Conservation (phyloP, 2,888 invertebrate species). For the Mycalesis mineus region DNA sequence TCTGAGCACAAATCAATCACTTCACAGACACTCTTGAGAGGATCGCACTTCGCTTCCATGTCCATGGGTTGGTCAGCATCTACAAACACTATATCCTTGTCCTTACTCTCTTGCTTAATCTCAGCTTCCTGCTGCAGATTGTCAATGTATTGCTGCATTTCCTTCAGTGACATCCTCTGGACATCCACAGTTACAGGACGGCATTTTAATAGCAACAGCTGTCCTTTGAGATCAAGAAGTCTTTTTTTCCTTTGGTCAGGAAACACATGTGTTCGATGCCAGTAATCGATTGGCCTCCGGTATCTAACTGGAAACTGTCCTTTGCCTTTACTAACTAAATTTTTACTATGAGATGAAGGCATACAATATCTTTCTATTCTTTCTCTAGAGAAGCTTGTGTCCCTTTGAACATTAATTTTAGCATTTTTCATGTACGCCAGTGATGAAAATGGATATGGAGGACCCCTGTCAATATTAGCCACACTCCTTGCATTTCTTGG, state of each 20-base stretch:
- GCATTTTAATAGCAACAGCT: conserved; percentile 73
- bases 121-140: conserved; percentile 51
- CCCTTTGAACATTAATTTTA: conserved; percentile 53
- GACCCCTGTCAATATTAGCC: conserved; percentile 59
- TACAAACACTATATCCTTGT: conserved; percentile 69
- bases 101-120: conserved; percentile 39
- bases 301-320: conserved; percentile 64
- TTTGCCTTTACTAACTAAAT: conserved; percentile 57
- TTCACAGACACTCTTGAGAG: conserved; percentile 67
- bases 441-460: conserved; percentile 72
- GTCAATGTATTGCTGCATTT: conserved; percentile 64
- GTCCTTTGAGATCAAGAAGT: conserved; percentile 63
- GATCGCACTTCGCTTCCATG: conserved; percentile 50
- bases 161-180: conserved; percentile 58
- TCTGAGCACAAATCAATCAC: conserved; percentile 84
- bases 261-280: conserved; percentile 63
- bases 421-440: conserved; percentile 62
- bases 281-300: conserved; percentile 67
- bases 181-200: conserved; percentile 67
- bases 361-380: conserved; percentile 67
- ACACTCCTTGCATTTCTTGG: conserved; percentile 55
- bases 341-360: conserved; percentile 48
- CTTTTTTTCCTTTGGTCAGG: conserved; percentile 64
- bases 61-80: conserved; percentile 53
- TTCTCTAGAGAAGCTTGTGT: conserved; percentile 56